Conservation (phyloP, 2,888 invertebrate genomes). For the Poecilobothrus nobilitatus region DNA sequence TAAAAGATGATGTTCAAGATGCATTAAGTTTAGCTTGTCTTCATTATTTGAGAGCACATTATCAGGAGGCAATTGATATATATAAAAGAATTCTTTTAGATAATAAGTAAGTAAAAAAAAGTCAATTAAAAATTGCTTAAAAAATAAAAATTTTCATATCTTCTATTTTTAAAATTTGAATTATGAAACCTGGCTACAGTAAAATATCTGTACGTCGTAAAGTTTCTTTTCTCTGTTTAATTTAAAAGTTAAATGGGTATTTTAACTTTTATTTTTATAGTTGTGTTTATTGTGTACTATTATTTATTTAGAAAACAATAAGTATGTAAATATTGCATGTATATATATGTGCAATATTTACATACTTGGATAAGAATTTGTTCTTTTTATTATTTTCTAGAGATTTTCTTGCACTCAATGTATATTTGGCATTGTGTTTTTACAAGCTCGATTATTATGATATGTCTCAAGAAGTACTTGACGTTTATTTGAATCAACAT, state of each 20-base stretch:
- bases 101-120: conserved; percentile 60
- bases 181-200: too few species aligned
- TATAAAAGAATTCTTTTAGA: conserved; percentile 89
- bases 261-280: too few species aligned
- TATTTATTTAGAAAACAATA: too few species aligned
- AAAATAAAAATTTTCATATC: too few species aligned
- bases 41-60: conserved; percentile 91
- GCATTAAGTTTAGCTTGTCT: conserved; percentile 92
- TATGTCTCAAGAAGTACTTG: conserved; percentile 94
- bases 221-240: too few species aligned
- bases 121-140: neutral
- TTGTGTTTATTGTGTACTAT: too few species aligned
- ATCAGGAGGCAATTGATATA: conserved; percentile 97
- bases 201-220: too few species aligned
- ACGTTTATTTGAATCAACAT: conserved; percentile 82
- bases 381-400: conserved; percentile 46
- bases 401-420: conserved; percentile 86
- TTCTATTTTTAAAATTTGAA: too few species aligned
- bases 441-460: conserved; percentile 98
- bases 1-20: conserved; percentile 86
- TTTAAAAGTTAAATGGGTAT: too few species aligned
- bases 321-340: too few species aligned
- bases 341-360: too few species aligned
- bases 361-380: too few species aligned
- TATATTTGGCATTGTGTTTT: conserved; percentile 95